Evolutionary conservation across 1,140 invertebrate species (phyloP).

Genomic region (Rhagoletis zephyria): DNA sequence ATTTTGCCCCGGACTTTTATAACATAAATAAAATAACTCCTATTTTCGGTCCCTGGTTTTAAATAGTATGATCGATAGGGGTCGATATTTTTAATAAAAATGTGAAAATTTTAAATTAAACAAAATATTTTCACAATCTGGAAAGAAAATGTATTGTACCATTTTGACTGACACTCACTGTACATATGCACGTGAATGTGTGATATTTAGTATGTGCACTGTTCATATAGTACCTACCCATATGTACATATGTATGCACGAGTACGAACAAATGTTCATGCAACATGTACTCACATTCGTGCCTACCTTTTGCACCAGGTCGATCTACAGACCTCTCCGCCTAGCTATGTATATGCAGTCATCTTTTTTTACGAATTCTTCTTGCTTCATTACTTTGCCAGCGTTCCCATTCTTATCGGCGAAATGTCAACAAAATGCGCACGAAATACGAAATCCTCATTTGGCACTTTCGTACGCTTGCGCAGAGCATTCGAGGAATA

Average conservation of each 20-base stretch:
- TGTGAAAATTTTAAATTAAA: too few relatives aligned
- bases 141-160: too few relatives aligned
- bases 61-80: too few relatives aligned
- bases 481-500: background rate
- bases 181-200: too few relatives aligned
- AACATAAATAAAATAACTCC: too few relatives aligned
- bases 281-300: background rate
- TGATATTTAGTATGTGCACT: too few relatives aligned
- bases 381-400: slow-evolving; percentile 8
- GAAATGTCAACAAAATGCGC: slow-evolving; percentile 48
- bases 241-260: background rate
- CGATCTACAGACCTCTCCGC: background rate
- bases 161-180: too few relatives aligned
- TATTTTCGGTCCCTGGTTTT: too few relatives aligned
- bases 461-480: slow-evolving; percentile 39
- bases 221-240: background rate
- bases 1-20: too few relatives aligned
- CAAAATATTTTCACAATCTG: too few relatives aligned
- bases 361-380: background rate
- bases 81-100: too few relatives aligned
- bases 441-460: slow-evolving; percentile 26
- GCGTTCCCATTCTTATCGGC: slow-evolving; percentile 44
- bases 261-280: background rate
- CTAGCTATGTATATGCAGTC: background rate
- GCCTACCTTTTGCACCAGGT: background rate